Evolutionary conservation across 2,888 invertebrate genomes (phyloP).

Genomic region (Torymus aiolomorphi): DNA sequence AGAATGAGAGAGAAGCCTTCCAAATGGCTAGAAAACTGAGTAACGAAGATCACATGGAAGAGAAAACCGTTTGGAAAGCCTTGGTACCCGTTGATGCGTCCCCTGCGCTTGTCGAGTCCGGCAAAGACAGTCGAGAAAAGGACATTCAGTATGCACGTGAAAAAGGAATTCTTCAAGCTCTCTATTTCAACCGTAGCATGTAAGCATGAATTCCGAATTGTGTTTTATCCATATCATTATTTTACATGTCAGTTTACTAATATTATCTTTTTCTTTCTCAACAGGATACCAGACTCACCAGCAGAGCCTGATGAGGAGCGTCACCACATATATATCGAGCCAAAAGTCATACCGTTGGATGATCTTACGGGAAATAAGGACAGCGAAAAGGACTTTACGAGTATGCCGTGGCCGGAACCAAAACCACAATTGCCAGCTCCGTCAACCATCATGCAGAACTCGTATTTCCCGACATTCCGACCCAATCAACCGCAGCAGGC

Average conservation of each 20-base stretch:
- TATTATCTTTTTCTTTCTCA: slow-evolving; percentile 24
- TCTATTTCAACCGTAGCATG: slow-evolving; percentile 88
- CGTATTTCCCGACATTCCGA: slow-evolving; percentile 73
- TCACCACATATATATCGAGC: slow-evolving; percentile 84
- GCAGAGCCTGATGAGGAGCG: slow-evolving; percentile 91
- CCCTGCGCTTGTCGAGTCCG: slow-evolving; percentile 82
- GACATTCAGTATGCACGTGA: slow-evolving; percentile 92
- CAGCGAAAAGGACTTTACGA: slow-evolving; percentile 86
- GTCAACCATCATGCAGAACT: slow-evolving; percentile 61
- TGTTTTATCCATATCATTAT: neutral
- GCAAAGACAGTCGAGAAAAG: slow-evolving; percentile 90
- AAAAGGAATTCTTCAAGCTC: slow-evolving; percentile 87
- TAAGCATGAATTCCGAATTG: slow-evolving; percentile 61
- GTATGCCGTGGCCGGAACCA: slow-evolving; percentile 90
- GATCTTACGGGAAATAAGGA: slow-evolving; percentile 91
- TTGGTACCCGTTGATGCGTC: slow-evolving; percentile 84
- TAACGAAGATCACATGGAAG: slow-evolving; percentile 88
- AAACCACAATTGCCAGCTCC: slow-evolving; percentile 80
- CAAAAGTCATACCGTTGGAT: slow-evolving; percentile 90
- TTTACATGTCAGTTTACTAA: neutral
- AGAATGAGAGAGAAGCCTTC: slow-evolving; percentile 89
- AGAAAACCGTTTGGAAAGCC: slow-evolving; percentile 86
- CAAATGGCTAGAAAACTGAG: slow-evolving; percentile 86
- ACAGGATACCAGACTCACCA: slow-evolving; percentile 88
- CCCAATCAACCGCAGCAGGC: slow-evolving; percentile 64